Evolutionary conservation across 2,888 invertebrate genomes (phyloP).

Genomic region (Arctia plantaginis): DNA sequence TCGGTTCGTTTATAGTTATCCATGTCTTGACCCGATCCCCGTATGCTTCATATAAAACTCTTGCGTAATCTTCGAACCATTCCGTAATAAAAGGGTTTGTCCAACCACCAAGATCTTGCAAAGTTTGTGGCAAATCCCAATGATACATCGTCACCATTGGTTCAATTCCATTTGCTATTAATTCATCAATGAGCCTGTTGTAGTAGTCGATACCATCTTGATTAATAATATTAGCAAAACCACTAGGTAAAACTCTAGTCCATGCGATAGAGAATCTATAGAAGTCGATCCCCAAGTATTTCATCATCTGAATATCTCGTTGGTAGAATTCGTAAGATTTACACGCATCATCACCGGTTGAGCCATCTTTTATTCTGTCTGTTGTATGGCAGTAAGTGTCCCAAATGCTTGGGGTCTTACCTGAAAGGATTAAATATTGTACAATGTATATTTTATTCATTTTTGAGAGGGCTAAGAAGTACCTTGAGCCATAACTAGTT

Average conservation of each 20-base stretch:
- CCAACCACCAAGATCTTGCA: constrained; percentile 87
- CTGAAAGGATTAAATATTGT: constrained; percentile 57
- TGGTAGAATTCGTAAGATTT: constrained; percentile 88
- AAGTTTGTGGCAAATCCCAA: constrained; percentile 84
- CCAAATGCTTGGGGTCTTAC: constrained; percentile 88
- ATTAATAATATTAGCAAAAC: constrained; percentile 84
- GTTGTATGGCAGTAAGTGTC: constrained; percentile 84
- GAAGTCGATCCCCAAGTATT: constrained; percentile 78
- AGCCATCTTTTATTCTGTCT: constrained; percentile 80
- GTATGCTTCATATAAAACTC: constrained; percentile 75
- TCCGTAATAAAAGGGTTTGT: constrained; percentile 75
- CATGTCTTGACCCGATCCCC: constrained; percentile 85
- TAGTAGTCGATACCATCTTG: constrained; percentile 88
- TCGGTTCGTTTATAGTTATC: constrained; percentile 88
- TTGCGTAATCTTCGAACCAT: constrained; percentile 84
- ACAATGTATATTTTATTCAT: neutral
- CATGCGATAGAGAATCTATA: constrained; percentile 88
- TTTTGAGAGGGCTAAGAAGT: neutral
- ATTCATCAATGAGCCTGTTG: constrained; percentile 87
- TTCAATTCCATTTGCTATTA: constrained; percentile 86
- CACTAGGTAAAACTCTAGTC: constrained; percentile 88
- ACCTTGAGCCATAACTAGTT: neutral
- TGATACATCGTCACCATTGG: constrained; percentile 87
- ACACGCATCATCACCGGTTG: constrained; percentile 86
- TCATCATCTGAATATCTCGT: constrained; percentile 82